Evolutionary conservation across 2,888 invertebrate genomes (phyloP), one percentile per base, ranked within the genome.

Genomic region (Tinea trinotella): DNA sequence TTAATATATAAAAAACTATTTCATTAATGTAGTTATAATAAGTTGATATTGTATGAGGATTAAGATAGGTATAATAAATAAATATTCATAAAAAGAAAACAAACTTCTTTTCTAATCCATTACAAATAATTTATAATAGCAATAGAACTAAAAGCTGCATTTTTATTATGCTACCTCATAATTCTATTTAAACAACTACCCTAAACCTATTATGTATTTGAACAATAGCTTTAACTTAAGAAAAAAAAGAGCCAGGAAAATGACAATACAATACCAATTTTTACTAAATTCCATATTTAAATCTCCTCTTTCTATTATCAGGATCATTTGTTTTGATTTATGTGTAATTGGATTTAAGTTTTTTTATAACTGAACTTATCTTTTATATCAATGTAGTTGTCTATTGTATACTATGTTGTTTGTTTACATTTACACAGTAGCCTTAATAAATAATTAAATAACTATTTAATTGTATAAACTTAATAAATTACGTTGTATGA

Each of bases 1-100:
- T 7, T 40, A 40, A 40, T 40, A n/a, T n/a, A 40, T n/a, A 40
- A 40, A 40, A n/a, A 40, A n/a, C n/a, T n/a, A n/a, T n/a, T n/a
- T n/a, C n/a, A n/a, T n/a, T n/a, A n/a, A n/a, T n/a, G n/a, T n/a
- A n/a, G n/a, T n/a, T n/a, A n/a, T n/a, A n/a, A n/a, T n/a, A n/a
- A n/a, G n/a, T n/a, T n/a, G n/a, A n/a, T n/a, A n/a, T n/a, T n/a
- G n/a, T n/a, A n/a, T n/a, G n/a, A n/a, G n/a, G n/a, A n/a, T n/a
- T n/a, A n/a, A n/a, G n/a, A n/a, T n/a, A n/a, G n/a, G n/a, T n/a
- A n/a, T n/a, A n/a, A n/a, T n/a, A n/a, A n/a, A n/a, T n/a, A n/a
- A n/a, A n/a, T n/a, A n/a, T n/a, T n/a, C n/a, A n/a, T n/a, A n/a
- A n/a, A n/a, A n/a, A n/a, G n/a, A n/a, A n/a, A n/a, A n/a, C n/a